phyloP scores from a whole-genome alignment of 2,888 invertebrate species.

The Eucera pruinosa region DNA sequence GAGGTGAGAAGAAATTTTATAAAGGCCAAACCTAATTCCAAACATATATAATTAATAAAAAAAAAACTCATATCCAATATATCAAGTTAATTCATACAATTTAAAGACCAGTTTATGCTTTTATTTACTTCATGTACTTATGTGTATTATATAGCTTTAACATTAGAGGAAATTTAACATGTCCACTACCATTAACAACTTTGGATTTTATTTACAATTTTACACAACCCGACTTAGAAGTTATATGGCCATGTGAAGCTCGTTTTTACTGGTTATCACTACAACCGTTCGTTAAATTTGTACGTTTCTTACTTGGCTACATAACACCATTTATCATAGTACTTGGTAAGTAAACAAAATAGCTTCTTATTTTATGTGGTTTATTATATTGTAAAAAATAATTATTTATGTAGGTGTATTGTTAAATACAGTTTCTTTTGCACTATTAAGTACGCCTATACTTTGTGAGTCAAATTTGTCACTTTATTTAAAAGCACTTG shows the following conservation, averaged over 20 bases:
- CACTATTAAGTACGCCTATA: slow-evolving; percentile 77
- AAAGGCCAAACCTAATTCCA: not conserved
- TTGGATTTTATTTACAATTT: slow-evolving; percentile 75
- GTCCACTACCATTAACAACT: slow-evolving; percentile 70
- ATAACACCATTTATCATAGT: slow-evolving; percentile 79
- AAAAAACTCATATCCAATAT: not conserved
- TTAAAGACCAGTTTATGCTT: not conserved
- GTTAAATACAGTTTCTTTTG: slow-evolving; percentile 80
- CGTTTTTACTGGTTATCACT: slow-evolving; percentile 78
- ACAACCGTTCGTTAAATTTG: slow-evolving; percentile 76
- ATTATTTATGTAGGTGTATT: slow-evolving; percentile 73
- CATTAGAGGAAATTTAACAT: slow-evolving; percentile 53
- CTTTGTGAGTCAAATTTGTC: slow-evolving; percentile 79
- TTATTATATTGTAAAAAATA: slow-evolving; percentile 18
- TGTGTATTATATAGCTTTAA: slow-evolving; percentile 20
- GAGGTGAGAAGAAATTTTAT: slow-evolving; percentile 50
- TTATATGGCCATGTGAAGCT: slow-evolving; percentile 80
- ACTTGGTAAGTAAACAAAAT: slow-evolving; percentile 73
- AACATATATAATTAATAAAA: not conserved
- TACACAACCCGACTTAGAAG: slow-evolving; percentile 69
- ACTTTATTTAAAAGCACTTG: slow-evolving; percentile 79
- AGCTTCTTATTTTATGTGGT: not conserved
- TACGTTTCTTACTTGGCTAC: slow-evolving; percentile 77
- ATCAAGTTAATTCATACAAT: not conserved
- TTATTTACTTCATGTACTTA: slow-evolving; percentile 1